Percentiles rank a stretch among this genome's conserved stretches.
These are phyloP conservation scores for Lamprotornis superbus DNA, from an alignment of 2,113 vertebrate species.

Conservation along the genomic window DNA sequence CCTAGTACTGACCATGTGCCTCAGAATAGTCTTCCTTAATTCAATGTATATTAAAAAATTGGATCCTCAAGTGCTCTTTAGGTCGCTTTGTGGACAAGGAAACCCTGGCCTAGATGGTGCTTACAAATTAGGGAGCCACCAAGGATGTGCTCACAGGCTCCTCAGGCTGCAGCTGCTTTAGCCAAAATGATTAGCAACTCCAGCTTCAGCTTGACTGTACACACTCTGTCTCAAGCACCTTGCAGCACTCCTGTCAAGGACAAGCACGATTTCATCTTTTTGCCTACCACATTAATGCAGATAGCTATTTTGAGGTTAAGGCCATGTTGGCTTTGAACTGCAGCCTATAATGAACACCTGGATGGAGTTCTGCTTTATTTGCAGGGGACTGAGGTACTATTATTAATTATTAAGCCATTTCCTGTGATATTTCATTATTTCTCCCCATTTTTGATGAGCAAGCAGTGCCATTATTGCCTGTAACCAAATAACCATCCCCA, in stretches of 20 bases:
- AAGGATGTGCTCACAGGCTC: background rate
- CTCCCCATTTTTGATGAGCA: conserved; percentile 59
- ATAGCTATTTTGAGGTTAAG: conserved; percentile 16
- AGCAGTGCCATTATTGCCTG: conserved; percentile 58
- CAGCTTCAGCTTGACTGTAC: background rate
- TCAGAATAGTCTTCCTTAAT: background rate
- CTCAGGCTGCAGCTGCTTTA: conserved; percentile 2
- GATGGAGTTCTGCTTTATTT: conserved; percentile 19
- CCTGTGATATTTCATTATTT: conserved; percentile 55
- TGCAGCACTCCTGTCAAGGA: conserved; percentile 29
- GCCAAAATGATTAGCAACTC: background rate
- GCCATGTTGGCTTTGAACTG: background rate
- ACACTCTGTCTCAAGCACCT: background rate
- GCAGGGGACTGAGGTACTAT: background rate
- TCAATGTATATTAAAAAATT: background rate
- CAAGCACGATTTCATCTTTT: background rate
- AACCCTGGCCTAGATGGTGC: background rate
- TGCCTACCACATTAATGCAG: conserved; percentile 1
- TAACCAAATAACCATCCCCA: conserved; percentile 61
- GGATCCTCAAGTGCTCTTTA: background rate
- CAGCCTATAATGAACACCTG: background rate
- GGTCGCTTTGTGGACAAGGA: background rate
- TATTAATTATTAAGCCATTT: conserved; percentile 56
- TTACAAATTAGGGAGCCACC: background rate
- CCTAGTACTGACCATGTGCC: background rate